Percentiles rank a stretch among this genome's conserved stretches.
Conservation (phyloP, 1,140 invertebrate species). For the Goniozus legneri region DNA sequence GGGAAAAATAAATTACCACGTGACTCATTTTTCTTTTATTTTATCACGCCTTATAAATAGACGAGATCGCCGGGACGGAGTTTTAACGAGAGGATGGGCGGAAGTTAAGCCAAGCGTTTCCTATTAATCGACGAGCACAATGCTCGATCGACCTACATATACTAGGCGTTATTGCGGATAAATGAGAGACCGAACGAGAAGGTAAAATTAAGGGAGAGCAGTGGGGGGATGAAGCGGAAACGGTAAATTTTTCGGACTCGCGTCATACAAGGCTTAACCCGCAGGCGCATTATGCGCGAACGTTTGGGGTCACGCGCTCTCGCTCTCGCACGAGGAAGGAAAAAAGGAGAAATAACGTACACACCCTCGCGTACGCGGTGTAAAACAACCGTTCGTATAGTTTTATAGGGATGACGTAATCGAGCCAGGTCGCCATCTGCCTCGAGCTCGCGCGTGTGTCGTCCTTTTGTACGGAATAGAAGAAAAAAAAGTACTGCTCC, state of each 20-base stretch:
- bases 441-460: slow-evolving; percentile 4
- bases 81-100: slow-evolving; percentile 11
- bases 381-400: slow-evolving; percentile 33
- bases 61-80: slow-evolving; percentile 1
- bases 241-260: slow-evolving; percentile 31
- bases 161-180: no score
- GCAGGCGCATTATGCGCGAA: no score
- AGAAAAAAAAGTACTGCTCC: no score
- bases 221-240: slow-evolving; percentile 24
- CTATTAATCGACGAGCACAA: slow-evolving; percentile 24
- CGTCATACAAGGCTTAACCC: no score
- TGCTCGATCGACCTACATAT: slow-evolving; percentile 22
- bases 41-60: slow-evolving; percentile 10
- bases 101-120: slow-evolving; percentile 30
- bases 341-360: slow-evolving; percentile 35
- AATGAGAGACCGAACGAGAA: no score
- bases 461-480: slow-evolving; percentile 29
- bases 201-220: no score
- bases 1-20: no score
- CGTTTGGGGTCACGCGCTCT: no score
- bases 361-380: no score
- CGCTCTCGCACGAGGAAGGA: no score
- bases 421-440: slow-evolving; percentile 37
- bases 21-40: no score
- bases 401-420: slow-evolving; percentile 39